These are phyloP conservation scores for Chunga burmeisteri DNA, from an alignment of 2,113 vertebrate genomes.

Conservation along the genomic window DNA sequence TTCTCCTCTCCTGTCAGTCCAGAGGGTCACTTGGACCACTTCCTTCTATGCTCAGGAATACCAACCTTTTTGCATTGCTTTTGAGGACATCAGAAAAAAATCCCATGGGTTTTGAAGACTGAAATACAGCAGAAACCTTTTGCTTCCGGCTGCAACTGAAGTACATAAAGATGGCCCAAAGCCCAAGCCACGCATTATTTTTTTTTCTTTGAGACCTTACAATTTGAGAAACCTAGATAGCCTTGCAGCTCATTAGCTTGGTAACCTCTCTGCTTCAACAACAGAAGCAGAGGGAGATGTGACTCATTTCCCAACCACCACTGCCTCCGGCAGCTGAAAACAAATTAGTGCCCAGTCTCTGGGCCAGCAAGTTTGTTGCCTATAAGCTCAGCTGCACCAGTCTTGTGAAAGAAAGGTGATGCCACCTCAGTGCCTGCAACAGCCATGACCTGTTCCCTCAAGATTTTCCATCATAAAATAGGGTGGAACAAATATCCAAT, in stretches of 20 bases:
- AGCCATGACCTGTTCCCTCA: not conserved
- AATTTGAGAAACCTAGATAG: not conserved
- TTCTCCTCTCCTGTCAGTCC: not conserved
- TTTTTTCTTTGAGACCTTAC: not conserved
- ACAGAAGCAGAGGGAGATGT: constrained; percentile 1
- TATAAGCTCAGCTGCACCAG: not conserved
- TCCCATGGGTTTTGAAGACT: not conserved
- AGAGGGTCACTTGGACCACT: not conserved
- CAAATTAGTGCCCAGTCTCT: not conserved
- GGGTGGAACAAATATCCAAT: not conserved
- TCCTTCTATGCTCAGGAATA: not conserved
- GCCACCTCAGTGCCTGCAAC: not conserved
- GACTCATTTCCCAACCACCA: constrained; percentile 12
- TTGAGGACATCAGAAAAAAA: not conserved
- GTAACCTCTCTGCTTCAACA: not conserved
- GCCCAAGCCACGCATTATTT: not conserved
- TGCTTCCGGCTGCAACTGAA: not conserved
- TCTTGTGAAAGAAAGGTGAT: not conserved
- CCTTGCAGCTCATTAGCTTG: constrained; percentile 1
- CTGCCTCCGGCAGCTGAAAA: not conserved
- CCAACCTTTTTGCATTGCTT: not conserved
- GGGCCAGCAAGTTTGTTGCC: not conserved
- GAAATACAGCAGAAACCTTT: constrained; percentile 38
- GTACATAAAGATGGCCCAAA: not conserved
- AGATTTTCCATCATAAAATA: not conserved